These are phyloP conservation scores for Mola mola DNA, from an alignment of 2,113 vertebrate genomes.

Conservation along the genomic window DNA sequence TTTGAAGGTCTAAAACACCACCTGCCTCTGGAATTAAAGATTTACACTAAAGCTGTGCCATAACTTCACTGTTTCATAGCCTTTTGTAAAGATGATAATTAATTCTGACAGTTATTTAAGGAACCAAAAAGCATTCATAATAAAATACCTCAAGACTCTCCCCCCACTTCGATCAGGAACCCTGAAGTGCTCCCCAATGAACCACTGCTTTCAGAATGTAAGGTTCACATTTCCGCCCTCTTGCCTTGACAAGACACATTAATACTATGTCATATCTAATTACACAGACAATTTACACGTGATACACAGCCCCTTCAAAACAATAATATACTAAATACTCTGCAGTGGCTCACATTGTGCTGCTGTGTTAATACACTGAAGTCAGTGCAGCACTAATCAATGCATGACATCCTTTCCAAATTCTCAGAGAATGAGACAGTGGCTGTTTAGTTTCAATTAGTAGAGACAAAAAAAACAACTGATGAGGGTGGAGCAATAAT, in stretches of 20 bases:
- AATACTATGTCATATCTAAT: conserved; percentile 71
- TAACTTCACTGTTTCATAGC: neutral
- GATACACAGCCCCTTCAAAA: conserved; percentile 63
- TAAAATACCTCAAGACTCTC: too few relatives aligned
- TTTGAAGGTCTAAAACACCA: too few relatives aligned
- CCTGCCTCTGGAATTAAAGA: too few relatives aligned
- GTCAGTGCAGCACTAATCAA: conserved; percentile 46
- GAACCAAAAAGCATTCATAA: neutral
- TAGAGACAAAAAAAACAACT: conserved; percentile 23
- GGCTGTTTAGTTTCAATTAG: conserved; percentile 36
- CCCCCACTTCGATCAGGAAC: conserved; percentile 7
- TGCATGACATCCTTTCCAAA: conserved; percentile 52
- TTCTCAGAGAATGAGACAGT: too few relatives aligned
- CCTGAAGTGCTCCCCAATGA: conserved; percentile 29
- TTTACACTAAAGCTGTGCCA: too few relatives aligned
- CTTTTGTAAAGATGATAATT: neutral
- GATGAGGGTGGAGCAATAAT: too few relatives aligned
- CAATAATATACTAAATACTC: conserved; percentile 62
- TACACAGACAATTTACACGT: conserved; percentile 66
- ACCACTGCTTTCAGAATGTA: conserved; percentile 21
- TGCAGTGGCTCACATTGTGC: conserved; percentile 35
- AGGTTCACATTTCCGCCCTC: conserved; percentile 48
- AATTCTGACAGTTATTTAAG: conserved; percentile 14
- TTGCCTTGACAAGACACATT: conserved; percentile 62
- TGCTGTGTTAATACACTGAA: conserved; percentile 45